Evolutionary conservation across 2,888 invertebrate species (phyloP).

Genomic region (Drosophila yooni): DNA sequence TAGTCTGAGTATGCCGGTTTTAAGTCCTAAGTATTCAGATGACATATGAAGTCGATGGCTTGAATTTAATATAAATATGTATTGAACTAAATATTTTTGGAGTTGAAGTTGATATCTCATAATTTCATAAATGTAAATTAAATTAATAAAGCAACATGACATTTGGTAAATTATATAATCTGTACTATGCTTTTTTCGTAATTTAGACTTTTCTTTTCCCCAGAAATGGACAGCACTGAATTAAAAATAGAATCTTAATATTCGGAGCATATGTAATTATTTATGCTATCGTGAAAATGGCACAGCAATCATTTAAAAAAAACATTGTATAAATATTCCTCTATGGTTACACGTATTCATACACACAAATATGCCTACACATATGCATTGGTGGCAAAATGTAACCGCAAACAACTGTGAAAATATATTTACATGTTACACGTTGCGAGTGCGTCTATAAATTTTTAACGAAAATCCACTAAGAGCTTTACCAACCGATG

Average conservation of each 20-base stretch:
- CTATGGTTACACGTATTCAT: neutral
- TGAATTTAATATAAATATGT: neutral
- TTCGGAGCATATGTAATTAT: neutral
- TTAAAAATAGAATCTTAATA: neutral
- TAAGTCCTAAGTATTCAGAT: neutral
- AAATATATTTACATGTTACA: conserved; percentile 10
- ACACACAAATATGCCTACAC: neutral
- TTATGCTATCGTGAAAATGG: conserved; percentile 2
- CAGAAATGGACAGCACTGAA: neutral
- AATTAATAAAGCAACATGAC: neutral
- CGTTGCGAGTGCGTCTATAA: conserved; percentile 37
- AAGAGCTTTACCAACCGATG: conserved; percentile 51
- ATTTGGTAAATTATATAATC: neutral
- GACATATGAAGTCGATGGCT: neutral
- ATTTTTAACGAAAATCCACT: conserved; percentile 73
- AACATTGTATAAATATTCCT: conserved; percentile 2
- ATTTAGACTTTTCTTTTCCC: neutral
- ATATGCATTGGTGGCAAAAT: conserved; percentile 35
- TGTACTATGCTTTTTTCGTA: too few species aligned
- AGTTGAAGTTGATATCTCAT: too few species aligned
- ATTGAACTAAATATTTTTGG: neutral
- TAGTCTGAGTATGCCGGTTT: neutral
- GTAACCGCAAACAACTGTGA: conserved; percentile 56
- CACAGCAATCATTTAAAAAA: conserved; percentile 10
- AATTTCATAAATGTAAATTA: neutral